phyloP scores from a whole-genome alignment of 2,888 invertebrate genomes.

The Perizoma flavofasciatum region DNA sequence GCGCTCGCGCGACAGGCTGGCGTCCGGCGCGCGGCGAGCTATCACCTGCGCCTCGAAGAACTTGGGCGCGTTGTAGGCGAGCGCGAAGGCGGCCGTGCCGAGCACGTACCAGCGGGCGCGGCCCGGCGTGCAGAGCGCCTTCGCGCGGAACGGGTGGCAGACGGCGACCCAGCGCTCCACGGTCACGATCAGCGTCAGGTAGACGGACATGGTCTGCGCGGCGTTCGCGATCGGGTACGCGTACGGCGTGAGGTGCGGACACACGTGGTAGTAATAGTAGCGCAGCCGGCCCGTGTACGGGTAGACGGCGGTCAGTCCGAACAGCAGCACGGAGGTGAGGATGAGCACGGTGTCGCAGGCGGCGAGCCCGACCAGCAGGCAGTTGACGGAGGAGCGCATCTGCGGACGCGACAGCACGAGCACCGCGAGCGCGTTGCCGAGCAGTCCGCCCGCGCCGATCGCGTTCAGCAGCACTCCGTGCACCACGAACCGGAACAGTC shows the following conservation, averaged over 20 bases:
- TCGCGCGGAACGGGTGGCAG: slow-evolving; percentile 94
- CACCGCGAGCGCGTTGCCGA: slow-evolving; percentile 96
- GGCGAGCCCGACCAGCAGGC: slow-evolving; percentile 96
- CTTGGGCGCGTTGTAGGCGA: slow-evolving; percentile 93
- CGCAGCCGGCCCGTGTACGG: slow-evolving; percentile 91
- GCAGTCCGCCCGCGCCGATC: slow-evolving; percentile 92
- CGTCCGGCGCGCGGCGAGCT: slow-evolving; percentile 66
- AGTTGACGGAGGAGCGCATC: slow-evolving; percentile 98
- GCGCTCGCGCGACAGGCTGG: slow-evolving; percentile 67
- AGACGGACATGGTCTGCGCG: slow-evolving; percentile 97
- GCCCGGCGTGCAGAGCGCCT: slow-evolving; percentile 95
- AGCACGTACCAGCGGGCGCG: slow-evolving; percentile 93
- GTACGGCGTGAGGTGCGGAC: slow-evolving; percentile 91
- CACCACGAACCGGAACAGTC: slow-evolving; percentile 90
- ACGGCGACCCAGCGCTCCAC: slow-evolving; percentile 97
- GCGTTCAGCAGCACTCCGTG: slow-evolving; percentile 92
- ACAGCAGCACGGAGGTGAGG: slow-evolving; percentile 92
- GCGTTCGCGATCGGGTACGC: slow-evolving; percentile 93
- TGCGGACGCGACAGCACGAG: slow-evolving; percentile 95
- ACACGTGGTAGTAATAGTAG: slow-evolving; percentile 90
- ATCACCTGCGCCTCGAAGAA: slow-evolving; percentile 88
- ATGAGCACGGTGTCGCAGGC: slow-evolving; percentile 96
- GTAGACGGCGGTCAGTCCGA: slow-evolving; percentile 93
- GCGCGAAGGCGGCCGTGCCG: slow-evolving; percentile 90
- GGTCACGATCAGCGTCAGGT: slow-evolving; percentile 95